Conservation (phyloP, 37 sponge, comb jelly and placozoan species). For the Aplysina aerophoba region DNA sequence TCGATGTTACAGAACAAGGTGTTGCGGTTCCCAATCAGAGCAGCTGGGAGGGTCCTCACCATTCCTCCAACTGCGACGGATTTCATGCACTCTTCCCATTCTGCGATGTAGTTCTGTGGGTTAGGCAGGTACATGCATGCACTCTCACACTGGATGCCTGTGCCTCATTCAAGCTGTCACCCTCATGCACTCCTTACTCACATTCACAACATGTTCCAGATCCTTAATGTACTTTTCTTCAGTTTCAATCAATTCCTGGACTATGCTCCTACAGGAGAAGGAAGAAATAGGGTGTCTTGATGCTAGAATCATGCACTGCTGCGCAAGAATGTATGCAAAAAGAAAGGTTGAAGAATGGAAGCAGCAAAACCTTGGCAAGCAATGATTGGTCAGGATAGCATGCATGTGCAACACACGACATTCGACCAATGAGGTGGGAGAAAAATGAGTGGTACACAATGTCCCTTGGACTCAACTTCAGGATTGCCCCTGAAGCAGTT, state of each 20-base stretch:
- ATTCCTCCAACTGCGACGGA: not conserved
- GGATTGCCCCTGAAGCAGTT: too few species aligned
- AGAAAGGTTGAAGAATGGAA: too few species aligned
- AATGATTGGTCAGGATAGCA: too few species aligned
- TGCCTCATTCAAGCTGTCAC: not conserved
- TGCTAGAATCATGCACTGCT: not conserved
- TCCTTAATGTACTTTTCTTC: slow-evolving; percentile 73
- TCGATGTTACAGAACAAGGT: slow-evolving; percentile 64
- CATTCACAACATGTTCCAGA: slow-evolving; percentile 52
- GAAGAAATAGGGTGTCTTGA: not conserved
- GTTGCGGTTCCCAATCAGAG: slow-evolving; percentile 57
- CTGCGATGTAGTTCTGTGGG: slow-evolving; percentile 54
- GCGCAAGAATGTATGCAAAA: not conserved
- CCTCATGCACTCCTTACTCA: slow-evolving; percentile 4
- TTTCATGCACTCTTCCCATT: slow-evolving; percentile 37
- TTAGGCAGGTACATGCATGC: not conserved
- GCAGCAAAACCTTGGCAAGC: not conserved
- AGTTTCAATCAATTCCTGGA: slow-evolving; percentile 77
- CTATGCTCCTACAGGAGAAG: slow-evolving; percentile 49
- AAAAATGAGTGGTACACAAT: too few species aligned
- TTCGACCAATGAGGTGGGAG: too few species aligned
- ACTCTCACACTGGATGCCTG: not conserved
- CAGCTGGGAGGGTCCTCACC: slow-evolving; percentile 34
- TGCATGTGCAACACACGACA: too few species aligned
- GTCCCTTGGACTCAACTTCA: too few species aligned